phyloP scores from a whole-genome alignment of 2,888 invertebrate species.

The Germaria angustata region DNA sequence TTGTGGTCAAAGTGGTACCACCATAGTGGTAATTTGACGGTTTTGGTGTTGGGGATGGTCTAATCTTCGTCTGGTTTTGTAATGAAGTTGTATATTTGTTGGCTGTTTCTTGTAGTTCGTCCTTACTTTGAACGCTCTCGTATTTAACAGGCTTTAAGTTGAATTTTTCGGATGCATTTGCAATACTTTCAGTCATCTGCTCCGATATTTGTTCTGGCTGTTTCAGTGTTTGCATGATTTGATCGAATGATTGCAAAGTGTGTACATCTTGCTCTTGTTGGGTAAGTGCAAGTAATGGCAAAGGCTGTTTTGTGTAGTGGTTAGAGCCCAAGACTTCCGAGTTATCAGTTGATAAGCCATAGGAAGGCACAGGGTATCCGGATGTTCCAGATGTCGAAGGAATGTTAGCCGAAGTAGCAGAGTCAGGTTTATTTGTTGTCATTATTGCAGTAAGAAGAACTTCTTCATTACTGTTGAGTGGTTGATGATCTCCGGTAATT shows the following conservation, averaged over 20 bases:
- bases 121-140: constrained; percentile 67
- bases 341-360: constrained; percentile 56
- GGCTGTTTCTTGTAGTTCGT: constrained; percentile 67
- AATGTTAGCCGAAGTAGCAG: constrained; percentile 48
- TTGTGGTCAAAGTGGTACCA: constrained; percentile 71
- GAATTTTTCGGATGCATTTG: background rate
- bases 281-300: constrained; percentile 69
- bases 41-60: constrained; percentile 55
- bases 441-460: constrained; percentile 47
- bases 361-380: constrained; percentile 73
- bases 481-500: constrained; percentile 49
- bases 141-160: constrained; percentile 67
- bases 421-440: constrained; percentile 45
- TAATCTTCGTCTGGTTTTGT: background rate
- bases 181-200: background rate
- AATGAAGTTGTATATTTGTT: constrained; percentile 68
- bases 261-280: constrained; percentile 70
- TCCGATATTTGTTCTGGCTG: constrained; percentile 36
- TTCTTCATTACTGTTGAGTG: background rate
- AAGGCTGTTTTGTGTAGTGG: constrained; percentile 69
- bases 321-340: constrained; percentile 39
- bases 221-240: constrained; percentile 76
- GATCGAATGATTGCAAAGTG: constrained; percentile 76
- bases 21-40: constrained; percentile 68
- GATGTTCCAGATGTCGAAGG: constrained; percentile 65